Conservation (phyloP, 2,888 invertebrate genomes). For the Tenthredo scrophulariae region DNA sequence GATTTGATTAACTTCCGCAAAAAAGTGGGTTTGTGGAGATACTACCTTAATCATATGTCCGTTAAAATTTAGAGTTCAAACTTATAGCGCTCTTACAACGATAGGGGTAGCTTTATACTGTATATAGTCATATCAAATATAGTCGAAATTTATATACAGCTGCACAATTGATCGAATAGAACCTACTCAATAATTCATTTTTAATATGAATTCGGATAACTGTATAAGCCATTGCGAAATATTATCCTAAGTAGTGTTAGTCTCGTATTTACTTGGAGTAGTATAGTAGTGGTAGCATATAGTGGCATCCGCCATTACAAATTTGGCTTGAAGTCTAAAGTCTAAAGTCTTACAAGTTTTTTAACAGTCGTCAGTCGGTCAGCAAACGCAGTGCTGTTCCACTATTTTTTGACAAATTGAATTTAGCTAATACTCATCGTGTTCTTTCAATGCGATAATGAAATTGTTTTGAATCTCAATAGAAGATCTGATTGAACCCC, state of each 20-base stretch:
- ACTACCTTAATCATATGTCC: not conserved
- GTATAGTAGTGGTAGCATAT: constrained; percentile 58
- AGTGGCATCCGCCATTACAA: constrained; percentile 57
- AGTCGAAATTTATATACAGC: not conserved
- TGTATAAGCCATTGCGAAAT: not conserved
- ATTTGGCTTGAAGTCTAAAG: not conserved
- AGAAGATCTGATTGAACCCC: not conserved
- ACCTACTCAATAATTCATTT: not conserved
- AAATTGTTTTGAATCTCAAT: not conserved
- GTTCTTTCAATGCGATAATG: not conserved
- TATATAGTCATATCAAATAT: not conserved
- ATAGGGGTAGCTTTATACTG: constrained; percentile 11
- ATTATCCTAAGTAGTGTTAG: not conserved
- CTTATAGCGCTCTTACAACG: not conserved
- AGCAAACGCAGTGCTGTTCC: constrained; percentile 58
- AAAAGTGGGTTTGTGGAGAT: no score
- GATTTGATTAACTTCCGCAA: no score
- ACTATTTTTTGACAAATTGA: constrained; percentile 24
- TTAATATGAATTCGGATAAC: not conserved
- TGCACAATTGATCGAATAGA: not conserved
- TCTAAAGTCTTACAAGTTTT: not conserved
- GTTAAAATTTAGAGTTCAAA: not conserved
- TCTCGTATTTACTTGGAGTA: constrained; percentile 56
- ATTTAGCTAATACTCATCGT: not conserved
- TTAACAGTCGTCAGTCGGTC: constrained; percentile 49